Base-by-base conservation (phyloP, 2,797 vertebrate genomes). In the Sebastes taczanowskii region DNA sequence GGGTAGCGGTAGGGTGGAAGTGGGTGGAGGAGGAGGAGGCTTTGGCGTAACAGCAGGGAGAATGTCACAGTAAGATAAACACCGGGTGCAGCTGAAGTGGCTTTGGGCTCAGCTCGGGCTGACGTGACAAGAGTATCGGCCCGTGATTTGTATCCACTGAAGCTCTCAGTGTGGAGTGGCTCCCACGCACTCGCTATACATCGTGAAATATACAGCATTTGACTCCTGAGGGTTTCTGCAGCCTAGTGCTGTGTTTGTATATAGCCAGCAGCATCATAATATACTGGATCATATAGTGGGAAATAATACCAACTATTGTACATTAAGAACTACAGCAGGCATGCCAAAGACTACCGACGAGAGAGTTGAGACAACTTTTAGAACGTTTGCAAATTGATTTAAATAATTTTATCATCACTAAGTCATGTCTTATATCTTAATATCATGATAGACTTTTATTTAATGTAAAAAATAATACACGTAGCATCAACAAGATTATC, bases 1-100 rank as follows among this genome's bases (percentile, higher is more conserved):
- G 62, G 70, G 32, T 9, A n/a, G 58, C 2, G 3, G 18, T 23
- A 56, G 29, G 38, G 53, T 78, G 62, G 52, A 60, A 34, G 69
- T 53, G 74, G 60, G 59, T 49, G 77, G 61, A 60, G 63, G 66
- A 32, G 79, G 42, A 63, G 38, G 38, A 59, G 58, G 49, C 64
- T 55, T 56, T 5, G 16, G 46, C 5, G 13, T 68, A 80, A 65
- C 76, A 61, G 78, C 73, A 49, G 59, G 75, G 72, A 80, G 81
- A 86, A 79, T 81, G 88, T 86, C 68, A 83, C 58, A 34, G 78
- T 42, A 81, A 81, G 82, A 85, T 85, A 83, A 86, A 83, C 82
- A 70, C 46, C 29, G 74, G 60, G 68, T 34, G 77, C 56, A 53
- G 74, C 69, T 81, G 23, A 84, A 86, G 84, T 81, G 74, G 77